Conservation (phyloP, 2,113 vertebrate species). For the Lonchura striata region DNA sequence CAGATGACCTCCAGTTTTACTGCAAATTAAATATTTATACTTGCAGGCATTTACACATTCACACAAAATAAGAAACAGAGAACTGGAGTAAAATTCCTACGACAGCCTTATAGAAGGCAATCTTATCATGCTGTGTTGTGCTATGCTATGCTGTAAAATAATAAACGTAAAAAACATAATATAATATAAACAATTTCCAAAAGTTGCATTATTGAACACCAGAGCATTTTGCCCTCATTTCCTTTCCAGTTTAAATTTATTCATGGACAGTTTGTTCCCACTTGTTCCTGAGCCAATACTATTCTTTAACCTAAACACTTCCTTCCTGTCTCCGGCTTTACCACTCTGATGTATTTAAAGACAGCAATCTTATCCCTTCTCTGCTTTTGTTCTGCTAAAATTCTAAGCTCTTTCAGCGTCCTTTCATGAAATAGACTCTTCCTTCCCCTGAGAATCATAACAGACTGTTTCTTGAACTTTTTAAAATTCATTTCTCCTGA, state of each 20-base stretch:
- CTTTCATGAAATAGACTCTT: constrained; percentile 58
- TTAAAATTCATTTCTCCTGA: constrained; percentile 33
- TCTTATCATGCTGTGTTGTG: not conserved
- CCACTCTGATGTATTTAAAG: constrained; percentile 52
- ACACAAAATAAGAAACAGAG: not conserved
- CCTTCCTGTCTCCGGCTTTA: constrained; percentile 62
- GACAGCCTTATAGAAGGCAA: not conserved
- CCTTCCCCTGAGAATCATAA: constrained; percentile 41
- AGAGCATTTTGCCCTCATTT: constrained; percentile 1
- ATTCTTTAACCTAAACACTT: constrained; percentile 56
- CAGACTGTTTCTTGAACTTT: not conserved
- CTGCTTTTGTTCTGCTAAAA: constrained; percentile 49
- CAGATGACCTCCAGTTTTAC: not conserved
- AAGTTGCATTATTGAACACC: not conserved
- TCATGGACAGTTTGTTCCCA: constrained; percentile 39
- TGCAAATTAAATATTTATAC: constrained; percentile 21
- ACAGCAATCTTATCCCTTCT: constrained; percentile 22
- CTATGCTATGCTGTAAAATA: not conserved
- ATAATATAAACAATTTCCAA: not conserved
- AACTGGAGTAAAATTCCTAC: not conserved
- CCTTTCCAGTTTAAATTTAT: constrained; percentile 44
- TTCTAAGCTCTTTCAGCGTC: not conserved
- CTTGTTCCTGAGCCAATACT: constrained; percentile 51
- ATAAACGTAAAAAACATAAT: not conserved
- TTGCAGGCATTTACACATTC: not conserved